These are phyloP conservation scores for Paramisgurnus dabryanus DNA, from an alignment of 2,113 vertebrate genomes.

Conservation along the genomic window DNA sequence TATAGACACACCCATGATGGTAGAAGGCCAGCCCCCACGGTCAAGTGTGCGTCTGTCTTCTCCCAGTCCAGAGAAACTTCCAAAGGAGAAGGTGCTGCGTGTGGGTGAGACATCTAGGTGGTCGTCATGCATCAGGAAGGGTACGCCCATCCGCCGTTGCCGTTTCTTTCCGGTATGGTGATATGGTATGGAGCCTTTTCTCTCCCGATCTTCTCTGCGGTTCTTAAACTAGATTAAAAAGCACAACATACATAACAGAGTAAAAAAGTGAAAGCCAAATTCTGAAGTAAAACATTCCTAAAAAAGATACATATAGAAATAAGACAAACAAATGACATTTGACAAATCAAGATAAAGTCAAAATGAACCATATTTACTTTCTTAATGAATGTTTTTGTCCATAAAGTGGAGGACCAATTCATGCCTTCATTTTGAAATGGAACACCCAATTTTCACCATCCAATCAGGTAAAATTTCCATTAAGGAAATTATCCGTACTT, in stretches of 20 bases:
- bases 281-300: too few species aligned
- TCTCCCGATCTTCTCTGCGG: conserved; percentile 91
- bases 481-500: too few species aligned
- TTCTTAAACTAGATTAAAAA: conserved; percentile 86
- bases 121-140: conserved; percentile 94
- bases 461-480: too few species aligned
- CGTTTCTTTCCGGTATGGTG: conserved; percentile 93
- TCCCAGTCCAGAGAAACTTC: conserved; percentile 93
- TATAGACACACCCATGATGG: conserved; percentile 85
- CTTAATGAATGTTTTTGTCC: too few species aligned
- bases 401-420: too few species aligned
- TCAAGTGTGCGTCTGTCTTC: conserved; percentile 91
- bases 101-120: conserved; percentile 96
- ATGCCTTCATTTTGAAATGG: too few species aligned
- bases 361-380: too few species aligned
- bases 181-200: conserved; percentile 96
- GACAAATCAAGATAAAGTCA: too few species aligned
- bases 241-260: not conserved
- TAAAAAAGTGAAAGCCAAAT: not conserved
- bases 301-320: too few species aligned
- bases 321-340: too few species aligned
- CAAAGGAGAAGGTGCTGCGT: conserved; percentile 95
- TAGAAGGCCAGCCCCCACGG: conserved; percentile 93
- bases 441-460: too few species aligned
- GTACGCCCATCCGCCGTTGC: conserved; percentile 91